Conservation (phyloP, 2,113 vertebrate genomes). For the Paradisaea rubra region DNA sequence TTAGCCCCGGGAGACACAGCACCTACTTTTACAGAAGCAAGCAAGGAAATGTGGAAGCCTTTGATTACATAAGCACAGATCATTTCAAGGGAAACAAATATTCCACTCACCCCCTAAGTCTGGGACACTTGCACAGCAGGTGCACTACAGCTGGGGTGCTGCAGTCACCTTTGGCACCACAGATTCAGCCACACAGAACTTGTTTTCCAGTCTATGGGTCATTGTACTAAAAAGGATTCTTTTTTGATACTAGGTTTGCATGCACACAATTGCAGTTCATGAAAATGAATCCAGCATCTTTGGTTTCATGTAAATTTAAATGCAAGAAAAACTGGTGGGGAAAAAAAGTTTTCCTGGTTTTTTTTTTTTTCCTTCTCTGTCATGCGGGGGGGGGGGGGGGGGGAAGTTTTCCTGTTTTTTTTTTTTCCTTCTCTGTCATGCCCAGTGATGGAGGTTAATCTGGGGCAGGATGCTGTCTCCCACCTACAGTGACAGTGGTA, state of each 20-base stretch:
- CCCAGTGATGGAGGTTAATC: neutral
- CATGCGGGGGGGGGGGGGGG: too few species aligned
- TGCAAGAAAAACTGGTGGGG: too few species aligned
- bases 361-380: too few species aligned
- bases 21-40: neutral
- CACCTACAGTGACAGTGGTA: neutral
- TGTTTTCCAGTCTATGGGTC: neutral
- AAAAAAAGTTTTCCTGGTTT: accelerated
- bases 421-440: accelerated
- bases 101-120: neutral
- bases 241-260: neutral
- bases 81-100: neutral
- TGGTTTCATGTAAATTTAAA: neutral
- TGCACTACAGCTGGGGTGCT: neutral
- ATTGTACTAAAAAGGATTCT: neutral
- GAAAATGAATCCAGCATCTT: neutral
- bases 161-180: neutral
- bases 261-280: neutral
- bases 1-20: neutral
- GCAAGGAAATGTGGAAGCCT: neutral
- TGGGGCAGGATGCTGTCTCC: neutral
- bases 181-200: neutral
- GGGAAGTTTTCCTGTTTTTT: neutral
- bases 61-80: neutral
- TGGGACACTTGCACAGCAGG: neutral